phyloP scores from a whole-genome alignment of 1,140 invertebrate genomes.

The Calycopis cecrops region DNA sequence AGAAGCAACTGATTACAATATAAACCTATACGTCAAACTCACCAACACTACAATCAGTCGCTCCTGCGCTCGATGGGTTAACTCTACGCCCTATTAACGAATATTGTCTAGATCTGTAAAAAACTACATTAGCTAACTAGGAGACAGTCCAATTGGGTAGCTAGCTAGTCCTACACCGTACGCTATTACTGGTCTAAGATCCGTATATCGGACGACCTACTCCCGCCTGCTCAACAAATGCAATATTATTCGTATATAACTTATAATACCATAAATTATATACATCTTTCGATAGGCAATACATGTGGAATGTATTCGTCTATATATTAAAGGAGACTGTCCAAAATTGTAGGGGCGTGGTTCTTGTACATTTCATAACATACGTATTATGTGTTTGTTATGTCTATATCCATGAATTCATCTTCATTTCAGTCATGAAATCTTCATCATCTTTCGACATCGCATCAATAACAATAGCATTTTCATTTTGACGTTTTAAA shows the following conservation, averaged over 20 bases:
- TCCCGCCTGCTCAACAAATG: slow-evolving; percentile 21
- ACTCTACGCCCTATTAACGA: neutral
- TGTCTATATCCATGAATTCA: too few species aligned
- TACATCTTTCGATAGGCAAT: slow-evolving; percentile 3
- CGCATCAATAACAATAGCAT: too few species aligned
- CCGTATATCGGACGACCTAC: neutral
- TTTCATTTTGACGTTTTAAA: too few species aligned
- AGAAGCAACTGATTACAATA: slow-evolving; percentile 10
- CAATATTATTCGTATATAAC: too few species aligned
- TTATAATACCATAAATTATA: slow-evolving; percentile 8
- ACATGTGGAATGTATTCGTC: too few species aligned
- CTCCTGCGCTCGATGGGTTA: slow-evolving; percentile 7
- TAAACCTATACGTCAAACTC: slow-evolving; percentile 2
- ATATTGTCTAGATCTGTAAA: slow-evolving; percentile 3
- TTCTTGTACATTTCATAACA: too few species aligned
- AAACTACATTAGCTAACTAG: slow-evolving; percentile 6
- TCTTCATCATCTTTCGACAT: too few species aligned
- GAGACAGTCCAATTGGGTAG: slow-evolving; percentile 1
- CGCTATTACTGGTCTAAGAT: neutral
- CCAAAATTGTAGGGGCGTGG: too few species aligned
- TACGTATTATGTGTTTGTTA: too few species aligned
- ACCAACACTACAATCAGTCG: slow-evolving; percentile 5
- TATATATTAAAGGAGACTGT: too few species aligned
- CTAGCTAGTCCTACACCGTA: slow-evolving; percentile 7
- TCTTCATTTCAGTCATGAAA: too few species aligned